phyloP scores from a whole-genome alignment of 2,797 vertebrate species.

The Pelobates cultripes region DNA sequence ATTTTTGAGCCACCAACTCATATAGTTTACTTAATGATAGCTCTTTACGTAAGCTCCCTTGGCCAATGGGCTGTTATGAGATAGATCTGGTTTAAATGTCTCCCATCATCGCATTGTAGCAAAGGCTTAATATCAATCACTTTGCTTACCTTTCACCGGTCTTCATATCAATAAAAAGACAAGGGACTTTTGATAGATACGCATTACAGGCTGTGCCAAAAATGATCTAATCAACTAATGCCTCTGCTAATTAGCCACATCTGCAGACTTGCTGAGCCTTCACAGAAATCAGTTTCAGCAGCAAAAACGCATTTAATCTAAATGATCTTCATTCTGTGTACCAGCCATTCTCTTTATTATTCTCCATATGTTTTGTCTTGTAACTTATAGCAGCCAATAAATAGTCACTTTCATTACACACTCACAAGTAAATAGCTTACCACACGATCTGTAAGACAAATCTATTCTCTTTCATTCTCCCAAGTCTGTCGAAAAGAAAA shows the following conservation, averaged over 20 bases:
- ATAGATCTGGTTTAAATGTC: not conserved
- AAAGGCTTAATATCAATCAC: not conserved
- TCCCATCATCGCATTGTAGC: not conserved
- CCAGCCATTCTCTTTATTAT: conserved; percentile 8
- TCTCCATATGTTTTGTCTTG: conserved; percentile 8
- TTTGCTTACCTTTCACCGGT: not conserved
- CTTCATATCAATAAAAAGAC: not conserved
- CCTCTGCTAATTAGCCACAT: conserved; percentile 37
- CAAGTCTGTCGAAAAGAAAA: too few relatives aligned
- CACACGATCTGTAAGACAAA: too few relatives aligned
- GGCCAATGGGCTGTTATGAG: not conserved
- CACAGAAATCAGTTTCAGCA: conserved; percentile 15
- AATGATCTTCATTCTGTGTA: conserved; percentile 25
- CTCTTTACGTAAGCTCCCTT: not conserved
- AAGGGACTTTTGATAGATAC: conserved; percentile 35
- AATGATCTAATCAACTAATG: conserved; percentile 32
- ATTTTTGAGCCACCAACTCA: not conserved
- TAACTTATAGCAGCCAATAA: conserved; percentile 1
- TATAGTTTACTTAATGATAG: not conserved
- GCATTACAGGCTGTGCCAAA: conserved; percentile 32
- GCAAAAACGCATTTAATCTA: conserved; percentile 17
- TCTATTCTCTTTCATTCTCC: too few relatives aligned
- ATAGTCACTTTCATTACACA: not conserved
- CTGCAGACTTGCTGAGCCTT: conserved; percentile 34
- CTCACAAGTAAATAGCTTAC: not conserved